Evolutionary conservation across 1,140 invertebrate genomes (phyloP).

Genomic region (Druon quercuslanigerum): DNA sequence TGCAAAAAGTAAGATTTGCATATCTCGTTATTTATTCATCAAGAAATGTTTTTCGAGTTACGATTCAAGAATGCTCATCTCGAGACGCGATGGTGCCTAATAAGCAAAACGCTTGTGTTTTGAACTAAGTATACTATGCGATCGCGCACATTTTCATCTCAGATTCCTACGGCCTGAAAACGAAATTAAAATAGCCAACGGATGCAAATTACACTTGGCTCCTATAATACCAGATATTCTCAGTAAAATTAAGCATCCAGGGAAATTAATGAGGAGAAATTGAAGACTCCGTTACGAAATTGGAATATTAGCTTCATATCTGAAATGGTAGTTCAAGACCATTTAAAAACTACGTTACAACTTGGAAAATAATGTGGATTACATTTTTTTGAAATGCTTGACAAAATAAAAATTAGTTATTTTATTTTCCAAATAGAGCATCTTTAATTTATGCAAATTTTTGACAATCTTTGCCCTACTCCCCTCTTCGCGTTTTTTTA

Average conservation of each 20-base stretch:
- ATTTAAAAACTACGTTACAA: no score
- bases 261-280: conserved; percentile 26
- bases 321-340: no score
- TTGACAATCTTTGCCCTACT: no score
- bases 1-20: conserved; percentile 1
- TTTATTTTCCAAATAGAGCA: no score
- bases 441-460: no score
- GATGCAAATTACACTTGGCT: conserved; percentile 16
- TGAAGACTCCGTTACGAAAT: no score
- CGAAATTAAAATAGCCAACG: conserved; percentile 29
- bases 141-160: conserved; percentile 24
- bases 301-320: no score
- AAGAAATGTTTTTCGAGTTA: conserved; percentile 8
- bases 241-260: background rate
- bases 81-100: conserved; percentile 12
- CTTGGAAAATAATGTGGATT: no score
- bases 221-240: conserved; percentile 12
- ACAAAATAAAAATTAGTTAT: no score
- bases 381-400: no score
- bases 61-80: conserved; percentile 15
- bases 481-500: no score
- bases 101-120: conserved; percentile 18
- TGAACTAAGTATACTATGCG: conserved; percentile 26
- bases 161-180: conserved; percentile 16
- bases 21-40: background rate